phyloP scores from a whole-genome alignment of 2,113 vertebrate species.

The Gasterosteus aculeatus region DNA sequence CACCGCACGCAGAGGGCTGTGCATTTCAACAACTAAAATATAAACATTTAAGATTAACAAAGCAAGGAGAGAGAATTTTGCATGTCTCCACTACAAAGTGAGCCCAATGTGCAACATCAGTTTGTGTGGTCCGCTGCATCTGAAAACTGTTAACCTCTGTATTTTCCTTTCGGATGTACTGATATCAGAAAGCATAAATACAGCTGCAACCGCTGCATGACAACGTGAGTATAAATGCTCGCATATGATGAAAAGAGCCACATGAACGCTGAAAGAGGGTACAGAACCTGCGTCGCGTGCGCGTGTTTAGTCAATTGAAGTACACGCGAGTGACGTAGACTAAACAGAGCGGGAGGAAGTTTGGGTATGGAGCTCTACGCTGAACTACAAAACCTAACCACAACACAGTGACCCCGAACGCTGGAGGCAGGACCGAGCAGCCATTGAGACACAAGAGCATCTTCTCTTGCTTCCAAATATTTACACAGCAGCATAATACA shows the following conservation, averaged over 20 bases:
- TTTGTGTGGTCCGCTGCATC: constrained; percentile 12
- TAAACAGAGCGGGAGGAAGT: constrained; percentile 69
- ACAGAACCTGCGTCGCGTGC: constrained; percentile 11
- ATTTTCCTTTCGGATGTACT: constrained; percentile 7
- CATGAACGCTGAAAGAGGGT: constrained; percentile 13
- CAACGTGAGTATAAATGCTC: constrained; percentile 31
- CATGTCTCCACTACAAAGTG: constrained; percentile 6
- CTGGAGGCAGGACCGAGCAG: constrained; percentile 32
- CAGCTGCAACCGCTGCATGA: constrained; percentile 26
- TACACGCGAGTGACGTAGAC: constrained; percentile 51
- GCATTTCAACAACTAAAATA: not conserved
- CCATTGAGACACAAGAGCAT: not conserved
- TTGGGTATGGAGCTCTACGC: constrained; percentile 33
- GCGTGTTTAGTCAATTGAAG: constrained; percentile 37
- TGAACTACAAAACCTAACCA: constrained; percentile 52
- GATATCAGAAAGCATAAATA: constrained; percentile 26
- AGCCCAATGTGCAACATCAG: not conserved
- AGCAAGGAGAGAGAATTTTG: not conserved
- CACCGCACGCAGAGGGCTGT: not conserved
- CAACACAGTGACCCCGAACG: constrained; percentile 50
- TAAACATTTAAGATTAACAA: not conserved
- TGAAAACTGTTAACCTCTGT: not conserved
- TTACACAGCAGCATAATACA: not conserved
- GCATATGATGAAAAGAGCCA: constrained; percentile 26
- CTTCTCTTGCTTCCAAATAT: constrained; percentile 1